Evolutionary conservation across 2,797 vertebrate species (phyloP).

Genomic region (Coreius guichenoti): DNA sequence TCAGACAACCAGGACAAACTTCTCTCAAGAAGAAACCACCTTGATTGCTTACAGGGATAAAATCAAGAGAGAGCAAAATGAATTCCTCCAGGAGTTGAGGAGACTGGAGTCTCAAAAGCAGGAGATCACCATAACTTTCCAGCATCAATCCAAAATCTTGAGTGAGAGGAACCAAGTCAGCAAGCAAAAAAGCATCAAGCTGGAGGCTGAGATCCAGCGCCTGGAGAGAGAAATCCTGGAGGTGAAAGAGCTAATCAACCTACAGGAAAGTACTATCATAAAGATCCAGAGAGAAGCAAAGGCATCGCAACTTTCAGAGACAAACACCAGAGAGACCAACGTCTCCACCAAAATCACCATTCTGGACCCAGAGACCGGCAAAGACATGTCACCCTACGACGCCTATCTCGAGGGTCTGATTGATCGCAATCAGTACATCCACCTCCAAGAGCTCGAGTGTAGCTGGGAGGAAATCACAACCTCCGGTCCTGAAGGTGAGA

Average conservation of each 20-base stretch:
- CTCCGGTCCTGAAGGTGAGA: conserved; percentile 82
- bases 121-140: conserved; percentile 80
- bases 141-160: conserved; percentile 84
- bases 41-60: conserved; percentile 74
- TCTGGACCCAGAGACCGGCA: conserved; percentile 92
- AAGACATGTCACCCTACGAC: conserved; percentile 92
- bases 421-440: conserved; percentile 88
- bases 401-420: conserved; percentile 90
- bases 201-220: conserved; percentile 79
- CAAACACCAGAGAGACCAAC: conserved; percentile 89
- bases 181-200: conserved; percentile 83
- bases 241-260: conserved; percentile 88
- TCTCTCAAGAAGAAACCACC: conserved; percentile 80
- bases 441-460: conserved; percentile 91
- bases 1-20: conserved; percentile 76
- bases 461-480: conserved; percentile 95
- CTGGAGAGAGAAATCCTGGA: conserved; percentile 87
- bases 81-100: conserved; percentile 79
- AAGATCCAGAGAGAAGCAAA: conserved; percentile 80
- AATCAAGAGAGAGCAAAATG: conserved; percentile 81
- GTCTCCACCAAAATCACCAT: conserved; percentile 93
- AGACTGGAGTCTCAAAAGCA: conserved; percentile 83
- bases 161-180: conserved; percentile 82
- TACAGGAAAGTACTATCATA: conserved; percentile 81
- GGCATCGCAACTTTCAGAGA: conserved; percentile 85